Conservation (phyloP, 2,888 invertebrate species). For the Drosophila quasianomalipes region DNA sequence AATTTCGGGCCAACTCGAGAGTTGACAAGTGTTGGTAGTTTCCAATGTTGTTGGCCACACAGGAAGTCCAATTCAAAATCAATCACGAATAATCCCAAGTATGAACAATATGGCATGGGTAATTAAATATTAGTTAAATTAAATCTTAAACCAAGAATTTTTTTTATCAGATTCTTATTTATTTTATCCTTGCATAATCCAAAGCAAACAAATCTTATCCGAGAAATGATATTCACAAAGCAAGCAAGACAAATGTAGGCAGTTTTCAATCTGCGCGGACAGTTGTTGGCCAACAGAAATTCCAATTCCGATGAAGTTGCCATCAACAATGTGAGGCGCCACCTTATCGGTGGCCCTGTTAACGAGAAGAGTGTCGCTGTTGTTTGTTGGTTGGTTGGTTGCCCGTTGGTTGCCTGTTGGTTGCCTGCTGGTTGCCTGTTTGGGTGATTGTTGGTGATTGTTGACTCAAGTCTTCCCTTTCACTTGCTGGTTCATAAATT, state of each 20-base stretch:
- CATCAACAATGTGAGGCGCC: slow-evolving; percentile 16
- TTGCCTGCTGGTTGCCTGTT: neutral
- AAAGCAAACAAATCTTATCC: slow-evolving; percentile 28
- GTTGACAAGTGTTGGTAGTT: neutral
- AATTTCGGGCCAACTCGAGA: neutral
- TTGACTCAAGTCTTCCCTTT: slow-evolving; percentile 17
- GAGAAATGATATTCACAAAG: slow-evolving; percentile 22
- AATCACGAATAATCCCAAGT: neutral
- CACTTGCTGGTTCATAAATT: slow-evolving; percentile 66
- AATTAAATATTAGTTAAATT: neutral
- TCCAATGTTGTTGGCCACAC: neutral
- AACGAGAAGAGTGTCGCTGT: neutral
- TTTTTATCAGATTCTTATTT: neutral
- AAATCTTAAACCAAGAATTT: neutral
- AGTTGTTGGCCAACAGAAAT: slow-evolving; percentile 34
- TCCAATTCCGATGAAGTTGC: slow-evolving; percentile 64
- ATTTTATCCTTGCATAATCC: neutral
- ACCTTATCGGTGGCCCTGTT: slow-evolving; percentile 48
- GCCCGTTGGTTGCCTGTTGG: neutral
- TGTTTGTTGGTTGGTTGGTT: neutral
- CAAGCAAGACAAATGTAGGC: slow-evolving; percentile 41
- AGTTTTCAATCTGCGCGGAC: slow-evolving; percentile 21
- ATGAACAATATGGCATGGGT: neutral
- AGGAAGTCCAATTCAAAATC: neutral
- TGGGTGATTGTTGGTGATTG: slow-evolving; percentile 10